Evolutionary conservation across 2,113 vertebrate genomes (phyloP), one percentile per base, ranked within the genome.

Genomic region (Desmodus rotundus): DNA sequence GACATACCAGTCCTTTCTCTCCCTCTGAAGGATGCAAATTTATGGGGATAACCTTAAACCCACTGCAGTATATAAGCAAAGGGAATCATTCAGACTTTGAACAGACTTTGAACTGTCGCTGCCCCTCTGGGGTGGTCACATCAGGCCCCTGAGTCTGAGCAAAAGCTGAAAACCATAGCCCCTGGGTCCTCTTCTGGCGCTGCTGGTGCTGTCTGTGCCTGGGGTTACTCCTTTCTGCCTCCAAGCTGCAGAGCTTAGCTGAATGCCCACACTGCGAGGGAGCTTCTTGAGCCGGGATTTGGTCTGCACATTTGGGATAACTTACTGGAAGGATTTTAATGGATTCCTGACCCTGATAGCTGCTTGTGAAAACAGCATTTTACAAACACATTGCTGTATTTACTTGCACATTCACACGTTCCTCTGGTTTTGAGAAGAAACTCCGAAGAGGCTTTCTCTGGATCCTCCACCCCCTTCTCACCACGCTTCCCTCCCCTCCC

Each of bases 291-390:
- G 38, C 9, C 0, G 7, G 20, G 85, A 45, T 73, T 91, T n/a
- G 24, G 67, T n/a, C 28, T 17, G 20, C 38, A 45, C 45, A 50
- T 84, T 77, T 63, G 88, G 88, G 54, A 91, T 65, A 78, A 70
- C 65, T 95, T 72, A 26, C 87, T 86, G 72, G 77, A 68, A 92
- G 10, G 47, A 88, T 63, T 76, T 77, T 95, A 94, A 91, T 89
- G 93, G 89, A 94, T 96, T 90, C 86, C 68, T 94, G 91, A 96
- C 93, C 88, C 93, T 0, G 73, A 88, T n/a, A 36, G 91, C 56
- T 77, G 86, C 93, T 84, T 77, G 85, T 50, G 72, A 96, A 95
- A 85, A 80, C 50, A 93, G 90, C 65, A 2, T 56, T 96, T 93
- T 72, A 58, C 85, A 92, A 94, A 90, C 45, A 80, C 19, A 8